Conservation (phyloP, 2,113 vertebrate species). For the Leiothrix lutea region DNA sequence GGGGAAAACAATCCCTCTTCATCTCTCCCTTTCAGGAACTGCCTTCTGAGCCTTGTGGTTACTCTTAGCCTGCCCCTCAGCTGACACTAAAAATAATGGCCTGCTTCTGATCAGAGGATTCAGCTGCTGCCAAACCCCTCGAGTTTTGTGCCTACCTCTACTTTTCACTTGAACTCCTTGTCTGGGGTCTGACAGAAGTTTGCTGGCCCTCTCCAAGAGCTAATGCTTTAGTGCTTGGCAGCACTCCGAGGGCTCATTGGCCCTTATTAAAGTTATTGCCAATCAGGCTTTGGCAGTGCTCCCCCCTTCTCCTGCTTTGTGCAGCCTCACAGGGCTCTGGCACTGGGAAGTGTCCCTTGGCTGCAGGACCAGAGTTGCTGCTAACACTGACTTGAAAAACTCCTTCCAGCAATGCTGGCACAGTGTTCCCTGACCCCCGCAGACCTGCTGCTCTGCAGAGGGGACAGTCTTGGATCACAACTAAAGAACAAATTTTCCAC, state of each 20-base stretch:
- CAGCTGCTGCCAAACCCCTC: slow-evolving; percentile 21
- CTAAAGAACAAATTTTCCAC: background rate
- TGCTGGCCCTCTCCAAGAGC: background rate
- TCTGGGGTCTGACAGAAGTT: background rate
- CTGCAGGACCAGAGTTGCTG: background rate
- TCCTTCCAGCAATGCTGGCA: background rate
- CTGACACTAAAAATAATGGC: background rate
- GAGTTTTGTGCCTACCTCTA: background rate
- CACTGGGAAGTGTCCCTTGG: background rate
- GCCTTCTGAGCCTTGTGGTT: background rate
- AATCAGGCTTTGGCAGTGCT: slow-evolving; percentile 20
- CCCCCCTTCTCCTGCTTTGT: background rate
- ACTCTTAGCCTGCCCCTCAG: background rate
- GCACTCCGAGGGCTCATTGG: background rate
- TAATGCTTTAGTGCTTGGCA: background rate
- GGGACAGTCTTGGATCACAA: background rate
- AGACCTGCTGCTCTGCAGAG: background rate
- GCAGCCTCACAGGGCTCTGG: background rate
- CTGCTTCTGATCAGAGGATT: slow-evolving; percentile 19
- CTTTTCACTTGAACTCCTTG: background rate
- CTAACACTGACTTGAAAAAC: background rate
- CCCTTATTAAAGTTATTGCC: background rate
- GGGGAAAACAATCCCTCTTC: background rate
- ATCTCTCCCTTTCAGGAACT: background rate
- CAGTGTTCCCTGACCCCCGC: background rate